Base-by-base conservation (phyloP, 2,888 invertebrate genomes). In the Brenthis ino region DNA sequence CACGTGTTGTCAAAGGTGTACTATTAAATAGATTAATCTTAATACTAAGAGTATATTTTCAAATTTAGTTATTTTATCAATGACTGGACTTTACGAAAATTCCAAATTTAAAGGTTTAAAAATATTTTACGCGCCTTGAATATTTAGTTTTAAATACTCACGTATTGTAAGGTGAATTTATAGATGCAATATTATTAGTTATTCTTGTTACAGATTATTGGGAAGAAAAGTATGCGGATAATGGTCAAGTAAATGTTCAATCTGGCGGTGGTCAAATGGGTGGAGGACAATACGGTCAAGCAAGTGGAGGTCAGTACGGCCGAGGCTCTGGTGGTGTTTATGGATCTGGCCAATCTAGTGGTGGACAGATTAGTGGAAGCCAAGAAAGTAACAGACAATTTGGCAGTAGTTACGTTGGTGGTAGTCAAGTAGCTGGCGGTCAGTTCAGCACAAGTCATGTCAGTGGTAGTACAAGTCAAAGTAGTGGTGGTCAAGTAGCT, bases 191-290 rank as follows among this genome's bases (percentile, higher is more conserved):
- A 50, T 28, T 50, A n/a, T n/a, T 12, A n/a, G 6, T 58, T 37
- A 20, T 28, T 57, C 64, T 16, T 66, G 47, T 77, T 75, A n/a
- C 74, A 81, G 80, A 78, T 57, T 79, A 77, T 67, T 79, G 77
- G 77, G 77, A 80, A 55, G 75, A 78, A 67, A 72, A 72, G 28
- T 74, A 72, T 28, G 74, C 73, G 64, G 76, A 65, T 16, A 73
- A 69, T 54, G 69, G 74, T 16, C 73, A 74, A 63, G 63, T 69
- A 6, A 73, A 61, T 54, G 61, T 66, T 48, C 76, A 78, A 65
- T 68, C 73, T 64, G 70, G 77, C 20, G 72, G 37, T 43, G 37
- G 37, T 11, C 37, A 8, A 43, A 11, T 43, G 8, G 37, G 37
- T 11, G 37, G 37, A 43, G 37, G 37, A 11, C 37, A 43, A 43